These are phyloP conservation scores for Catharus ustulatus DNA, from an alignment of 2,797 vertebrate species.

Conservation along the genomic window DNA sequence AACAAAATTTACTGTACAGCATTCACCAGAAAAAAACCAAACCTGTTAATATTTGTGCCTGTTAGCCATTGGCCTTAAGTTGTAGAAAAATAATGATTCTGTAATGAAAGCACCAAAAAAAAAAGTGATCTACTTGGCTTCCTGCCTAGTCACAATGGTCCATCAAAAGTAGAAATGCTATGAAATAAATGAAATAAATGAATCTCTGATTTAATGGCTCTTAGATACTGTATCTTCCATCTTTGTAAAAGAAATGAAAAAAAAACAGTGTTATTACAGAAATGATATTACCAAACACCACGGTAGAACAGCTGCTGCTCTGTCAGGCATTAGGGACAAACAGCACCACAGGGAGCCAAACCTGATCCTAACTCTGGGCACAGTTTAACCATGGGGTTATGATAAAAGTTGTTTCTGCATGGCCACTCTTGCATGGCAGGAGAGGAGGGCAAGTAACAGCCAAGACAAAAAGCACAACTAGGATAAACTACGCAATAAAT, in stretches of 20 bases:
- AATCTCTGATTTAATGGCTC: background rate
- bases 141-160: background rate
- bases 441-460: background rate
- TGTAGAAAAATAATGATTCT: background rate
- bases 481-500: background rate
- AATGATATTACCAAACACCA: background rate
- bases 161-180: background rate
- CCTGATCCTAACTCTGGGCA: background rate
- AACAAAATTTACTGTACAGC: background rate
- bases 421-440: background rate
- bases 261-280: background rate
- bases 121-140: background rate
- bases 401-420: background rate
- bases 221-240: background rate
- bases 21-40: background rate
- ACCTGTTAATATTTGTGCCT: background rate
- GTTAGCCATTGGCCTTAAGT: background rate
- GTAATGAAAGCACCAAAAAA: background rate
- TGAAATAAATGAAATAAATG: background rate
- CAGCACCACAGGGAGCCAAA: background rate
- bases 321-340: background rate
- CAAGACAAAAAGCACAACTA: background rate
- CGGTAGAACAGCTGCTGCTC: background rate
- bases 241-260: background rate
- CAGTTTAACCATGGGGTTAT: accelerated